Base-by-base conservation (phyloP, 1,140 invertebrate genomes). In the Calephelis nemesis region DNA sequence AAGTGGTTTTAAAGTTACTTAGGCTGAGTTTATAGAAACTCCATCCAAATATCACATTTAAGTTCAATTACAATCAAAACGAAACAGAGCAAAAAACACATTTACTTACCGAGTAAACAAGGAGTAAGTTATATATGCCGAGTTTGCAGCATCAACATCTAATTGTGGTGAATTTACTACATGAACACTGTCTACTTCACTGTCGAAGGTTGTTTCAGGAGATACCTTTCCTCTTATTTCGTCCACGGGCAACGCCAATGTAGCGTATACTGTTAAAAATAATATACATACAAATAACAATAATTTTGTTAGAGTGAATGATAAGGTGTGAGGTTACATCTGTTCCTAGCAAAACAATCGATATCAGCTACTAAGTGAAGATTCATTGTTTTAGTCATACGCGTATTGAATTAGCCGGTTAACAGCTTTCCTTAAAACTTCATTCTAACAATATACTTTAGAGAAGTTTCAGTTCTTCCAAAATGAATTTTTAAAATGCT, bases 251-350 rank as follows among this genome's bases (percentile, higher is more conserved):
- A 58, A 58, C 52, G 52, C 52, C 19, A 58, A 39, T 58, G 52
- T 19, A 58, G 19, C 52, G 52, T 19, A 54, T 19, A 54, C 52
- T 54, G 19, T 54, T 10, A 63, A 54, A 47, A 71, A 47, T 39
- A 95, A 93, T 50, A 10, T 49, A 49, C 0, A 9, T 49, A 12
- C 5, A 11, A 48, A 11, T 48, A 11, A n/a, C 10, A 48, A 10
- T 48, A 10, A 10, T 5, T 12, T 4, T n/a, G 5, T 49, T 5
- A 49, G 1, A 10, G 2, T 12, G 7, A 49, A 4, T 30, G 30
- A 30, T 30, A 30, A 30, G 30, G 3, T 30, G 30, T 30, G 30
- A 30, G 30, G 30, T 30, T 30, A 30, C 30, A 2, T 30, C 1
- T 30, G 30, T 30, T 2, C 30, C 30, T 30, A 30, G 30, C 4